Evolutionary conservation across 2,797 vertebrate species (phyloP), one percentile per base, ranked within the genome.

Genomic region (Clarias platycephalus): DNA sequence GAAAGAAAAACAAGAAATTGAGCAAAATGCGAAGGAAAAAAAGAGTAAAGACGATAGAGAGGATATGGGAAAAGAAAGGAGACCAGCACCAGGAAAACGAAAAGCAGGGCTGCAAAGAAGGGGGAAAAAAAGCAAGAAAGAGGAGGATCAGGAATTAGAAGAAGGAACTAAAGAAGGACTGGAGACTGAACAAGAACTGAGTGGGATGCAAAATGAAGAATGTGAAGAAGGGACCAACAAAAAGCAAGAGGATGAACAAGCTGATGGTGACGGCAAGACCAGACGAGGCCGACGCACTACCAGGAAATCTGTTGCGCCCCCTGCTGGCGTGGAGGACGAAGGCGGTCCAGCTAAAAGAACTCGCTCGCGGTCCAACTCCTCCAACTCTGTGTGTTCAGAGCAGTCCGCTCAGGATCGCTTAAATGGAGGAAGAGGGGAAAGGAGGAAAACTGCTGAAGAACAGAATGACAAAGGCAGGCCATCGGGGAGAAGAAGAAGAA

Each of bases 361-460:
- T 78, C 91, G 93, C 13, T 94, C 93, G 64, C 92, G 92, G 74
- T 95, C 93, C 71, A 93, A 91, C 85, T 95, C 94, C 0, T 93
- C 92, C 75, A 93, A 91, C 88, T 94, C 94, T 0, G 87, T 94
- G 62, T 90, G 90, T 86, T 95, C 94, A 0, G 93, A 94, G 86
- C 91, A 63, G 80, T 94, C 94, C 12, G 89, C 87, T 24, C 24
- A 87, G 12, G 79, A 15, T 34, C 64, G 84, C 26, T 88, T 62
- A 87, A 86, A 49, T 28, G 89, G 70, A 79, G 83, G 84, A n/a
- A 86, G 91, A 71, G 90, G 90, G 82, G 83, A 90, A 88, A 13
- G 85, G 86, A 85, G 92, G 89, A 53, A 72, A 71, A 83, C 37
- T 75, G 86, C 77, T 37, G 87, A 87, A 60, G 60, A 88, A 7